Evolutionary conservation across 1,140 invertebrate species (phyloP), one percentile per base, ranked within the genome.

Genomic region (Rhyzopertha dominica): DNA sequence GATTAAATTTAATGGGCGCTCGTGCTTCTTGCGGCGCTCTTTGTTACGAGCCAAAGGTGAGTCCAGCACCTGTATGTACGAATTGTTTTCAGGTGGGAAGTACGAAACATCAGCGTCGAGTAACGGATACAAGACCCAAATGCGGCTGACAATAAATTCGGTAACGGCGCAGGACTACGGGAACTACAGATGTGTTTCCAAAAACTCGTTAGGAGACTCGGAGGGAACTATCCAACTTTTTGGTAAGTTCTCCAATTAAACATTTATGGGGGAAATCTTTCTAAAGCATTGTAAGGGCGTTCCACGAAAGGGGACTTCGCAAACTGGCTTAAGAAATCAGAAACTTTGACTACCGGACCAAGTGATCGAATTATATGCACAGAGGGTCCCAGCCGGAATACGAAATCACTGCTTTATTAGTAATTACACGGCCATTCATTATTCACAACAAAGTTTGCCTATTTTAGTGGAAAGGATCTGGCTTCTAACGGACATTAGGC

Each of bases 151-250:
- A 16, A 85, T 90, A 58, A 75, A 76, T 58, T 76, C 76, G 22
- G 74, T 90, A n/a, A 72, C 71, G 0, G 61, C 66, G 34, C 62
- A 72, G 1, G 87, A 90, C 65, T 90, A 84, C 59, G 85, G 85
- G 13, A 77, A 80, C 8, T 90, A 89, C 59, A 82, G 84, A 59
- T 95, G 92, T 66, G 81, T 92, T 35, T 88, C 90, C 4, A 90
- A 88, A 62, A 95, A 95, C 68, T 82, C 84, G 3, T 70, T 94
- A 5, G 90, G 90, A 7, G 84, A 83, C 56, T 91, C 89, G 1
- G 87, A 90, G 66, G 88, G 88, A 48, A 84, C 79, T 18, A 91
- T 95, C 54, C 83, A 87, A 67, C 69, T 95, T 30, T 90, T 90
- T 66, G 79, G 90, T 94, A 65, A 76, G 62, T 63, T 31, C n/a